Evolutionary conservation across 2,797 vertebrate genomes (phyloP).

Genomic region (Antennarius maculatus): DNA sequence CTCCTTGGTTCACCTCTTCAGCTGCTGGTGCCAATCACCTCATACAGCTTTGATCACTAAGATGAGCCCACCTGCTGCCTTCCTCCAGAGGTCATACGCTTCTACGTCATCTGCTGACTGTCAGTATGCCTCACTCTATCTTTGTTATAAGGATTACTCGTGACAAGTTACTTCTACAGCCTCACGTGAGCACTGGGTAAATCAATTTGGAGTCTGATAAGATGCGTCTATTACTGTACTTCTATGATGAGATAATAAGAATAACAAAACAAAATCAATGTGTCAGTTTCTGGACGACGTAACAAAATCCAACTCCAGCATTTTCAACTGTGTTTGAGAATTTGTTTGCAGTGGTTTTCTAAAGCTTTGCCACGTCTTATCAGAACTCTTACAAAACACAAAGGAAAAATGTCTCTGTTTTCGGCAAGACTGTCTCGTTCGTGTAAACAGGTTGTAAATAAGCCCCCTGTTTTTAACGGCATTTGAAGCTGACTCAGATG

Average conservation of each 20-base stretch:
- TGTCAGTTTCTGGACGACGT: no score
- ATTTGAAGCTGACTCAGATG: neutral
- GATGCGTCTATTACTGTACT: neutral
- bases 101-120: slow-evolving; percentile 41
- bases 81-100: slow-evolving; percentile 5
- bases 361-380: no score
- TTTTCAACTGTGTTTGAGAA: no score
- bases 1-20: slow-evolving; percentile 40
- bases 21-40: slow-evolving; percentile 52
- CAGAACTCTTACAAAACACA: no score
- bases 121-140: neutral
- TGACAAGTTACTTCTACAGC: neutral
- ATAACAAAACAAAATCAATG: no score
- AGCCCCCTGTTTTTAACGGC: neutral
- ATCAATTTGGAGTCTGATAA: neutral
- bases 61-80: slow-evolving; percentile 52
- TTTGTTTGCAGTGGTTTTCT: no score
- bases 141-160: slow-evolving; percentile 5
- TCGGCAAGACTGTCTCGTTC: no score
- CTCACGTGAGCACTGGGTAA: neutral
- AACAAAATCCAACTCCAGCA: no score
- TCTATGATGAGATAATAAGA: no score
- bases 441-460: no score
- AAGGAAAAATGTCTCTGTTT: no score
- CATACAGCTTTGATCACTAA: slow-evolving; percentile 34